Conservation (phyloP, 2,797 vertebrate genomes). For the Liasis olivaceus region DNA sequence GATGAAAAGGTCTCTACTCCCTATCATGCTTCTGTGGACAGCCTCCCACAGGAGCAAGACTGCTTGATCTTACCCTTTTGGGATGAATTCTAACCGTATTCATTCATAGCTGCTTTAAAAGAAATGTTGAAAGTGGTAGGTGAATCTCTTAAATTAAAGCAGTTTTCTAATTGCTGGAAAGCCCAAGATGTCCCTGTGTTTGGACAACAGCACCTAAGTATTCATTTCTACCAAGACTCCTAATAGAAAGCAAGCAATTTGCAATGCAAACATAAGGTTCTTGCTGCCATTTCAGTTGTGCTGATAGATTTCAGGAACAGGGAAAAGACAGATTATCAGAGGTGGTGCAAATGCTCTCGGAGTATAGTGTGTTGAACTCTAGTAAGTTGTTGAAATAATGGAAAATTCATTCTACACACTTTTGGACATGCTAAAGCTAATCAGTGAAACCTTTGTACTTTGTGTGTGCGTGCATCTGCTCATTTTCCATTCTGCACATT, state of each 20-base stretch:
- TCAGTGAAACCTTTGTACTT: neutral
- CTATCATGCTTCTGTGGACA: conserved; percentile 8
- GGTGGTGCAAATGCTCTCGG: neutral
- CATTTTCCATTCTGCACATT: neutral
- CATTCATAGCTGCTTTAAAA: neutral
- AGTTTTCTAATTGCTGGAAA: neutral
- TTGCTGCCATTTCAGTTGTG: neutral
- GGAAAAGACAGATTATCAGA: neutral
- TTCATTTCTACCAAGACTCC: neutral
- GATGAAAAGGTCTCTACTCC: conserved; percentile 39
- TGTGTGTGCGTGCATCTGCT: neutral
- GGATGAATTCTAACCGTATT: neutral
- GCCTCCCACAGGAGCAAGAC: conserved; percentile 6
- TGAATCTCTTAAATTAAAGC: neutral
- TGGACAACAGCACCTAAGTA: conserved; percentile 1
- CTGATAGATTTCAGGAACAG: neutral
- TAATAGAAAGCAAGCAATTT: neutral
- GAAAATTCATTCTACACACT: neutral
- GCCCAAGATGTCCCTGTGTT: neutral
- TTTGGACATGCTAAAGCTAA: neutral
- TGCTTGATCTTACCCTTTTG: conserved; percentile 39
- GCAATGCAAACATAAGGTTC: neutral
- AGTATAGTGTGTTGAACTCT: neutral
- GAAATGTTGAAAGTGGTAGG: conserved; percentile 8
- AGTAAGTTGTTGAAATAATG: neutral